Percentiles rank a stretch among this genome's conserved stretches.
Conservation (phyloP, 2,888 invertebrate species). For the Archips crataeganus region DNA sequence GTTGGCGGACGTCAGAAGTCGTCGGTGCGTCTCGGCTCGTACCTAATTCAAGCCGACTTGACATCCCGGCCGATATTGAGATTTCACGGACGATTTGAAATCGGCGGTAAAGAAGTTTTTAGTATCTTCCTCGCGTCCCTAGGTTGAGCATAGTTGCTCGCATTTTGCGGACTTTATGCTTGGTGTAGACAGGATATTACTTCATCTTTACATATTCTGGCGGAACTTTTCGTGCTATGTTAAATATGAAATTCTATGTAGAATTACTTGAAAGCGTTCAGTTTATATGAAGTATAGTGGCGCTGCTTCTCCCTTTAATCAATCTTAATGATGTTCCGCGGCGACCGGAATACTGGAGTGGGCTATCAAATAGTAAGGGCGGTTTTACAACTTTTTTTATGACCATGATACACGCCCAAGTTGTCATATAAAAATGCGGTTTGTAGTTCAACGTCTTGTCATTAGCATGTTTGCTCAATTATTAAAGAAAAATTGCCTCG, state of each 20-base stretch:
- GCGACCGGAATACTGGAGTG: conserved; percentile 30
- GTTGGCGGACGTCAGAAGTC: conserved; percentile 49
- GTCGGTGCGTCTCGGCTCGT: conserved; percentile 51
- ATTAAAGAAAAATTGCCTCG: background rate
- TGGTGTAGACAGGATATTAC: conserved; percentile 1
- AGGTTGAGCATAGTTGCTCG: background rate
- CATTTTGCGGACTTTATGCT: conserved; percentile 8
- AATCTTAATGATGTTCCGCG: conserved; percentile 28
- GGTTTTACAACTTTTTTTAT: conserved; percentile 38
- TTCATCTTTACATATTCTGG: background rate
- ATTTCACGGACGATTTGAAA: conserved; percentile 33
- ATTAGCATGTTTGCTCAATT: background rate
- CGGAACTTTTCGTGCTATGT: background rate
- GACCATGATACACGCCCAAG: conserved; percentile 13
- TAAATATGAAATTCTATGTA: background rate
- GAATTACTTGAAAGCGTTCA: background rate
- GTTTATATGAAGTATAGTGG: conserved; percentile 11
- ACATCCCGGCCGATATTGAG: conserved; percentile 28
- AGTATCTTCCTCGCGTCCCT: conserved; percentile 17
- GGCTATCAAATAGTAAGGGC: conserved; percentile 33
- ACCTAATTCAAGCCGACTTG: conserved; percentile 36
- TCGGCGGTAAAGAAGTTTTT: conserved; percentile 22
- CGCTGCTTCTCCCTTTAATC: conserved; percentile 19
- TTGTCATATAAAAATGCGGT: conserved; percentile 27
- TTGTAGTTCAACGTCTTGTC: conserved; percentile 15